phyloP scores from a whole-genome alignment of 2,113 vertebrate genomes.

The Apteryx mantelli region DNA sequence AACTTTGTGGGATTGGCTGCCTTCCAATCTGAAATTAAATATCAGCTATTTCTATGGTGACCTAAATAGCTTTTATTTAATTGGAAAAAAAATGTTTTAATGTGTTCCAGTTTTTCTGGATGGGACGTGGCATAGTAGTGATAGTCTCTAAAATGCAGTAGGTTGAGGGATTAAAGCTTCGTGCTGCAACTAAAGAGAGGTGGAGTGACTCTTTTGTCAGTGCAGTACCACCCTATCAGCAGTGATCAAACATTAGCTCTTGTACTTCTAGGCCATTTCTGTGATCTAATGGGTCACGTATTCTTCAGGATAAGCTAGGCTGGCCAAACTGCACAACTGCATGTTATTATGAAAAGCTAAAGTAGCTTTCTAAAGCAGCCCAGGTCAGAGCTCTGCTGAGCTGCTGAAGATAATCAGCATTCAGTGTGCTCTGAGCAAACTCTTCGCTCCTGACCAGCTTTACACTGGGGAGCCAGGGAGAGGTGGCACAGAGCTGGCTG shows the following conservation, averaged over 20 bases:
- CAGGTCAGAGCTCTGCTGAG: not conserved
- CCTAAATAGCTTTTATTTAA: not conserved
- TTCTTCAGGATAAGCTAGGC: not conserved
- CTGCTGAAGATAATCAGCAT: not conserved
- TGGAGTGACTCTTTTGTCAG: not conserved
- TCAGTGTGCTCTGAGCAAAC: not conserved
- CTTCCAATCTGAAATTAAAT: not conserved
- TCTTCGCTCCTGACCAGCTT: not conserved
- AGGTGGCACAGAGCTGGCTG: not conserved
- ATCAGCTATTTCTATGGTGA: not conserved
- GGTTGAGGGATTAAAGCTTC: not conserved
- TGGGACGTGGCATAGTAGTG: not conserved
- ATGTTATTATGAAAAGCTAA: not conserved
- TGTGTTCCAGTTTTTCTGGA: not conserved
- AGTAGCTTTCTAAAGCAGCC: not conserved
- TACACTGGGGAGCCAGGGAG: not conserved
- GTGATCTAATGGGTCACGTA: not conserved
- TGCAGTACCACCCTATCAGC: not conserved
- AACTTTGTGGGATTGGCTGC: not conserved
- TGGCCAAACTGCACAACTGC: not conserved
- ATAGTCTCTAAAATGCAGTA: not conserved
- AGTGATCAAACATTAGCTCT: not conserved
- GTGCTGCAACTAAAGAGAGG: not conserved
- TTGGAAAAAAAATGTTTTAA: not conserved
- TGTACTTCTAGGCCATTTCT: too few relatives aligned